Percentiles rank a stretch among this genome's conserved stretches.
phyloP scores from a whole-genome alignment of 2,888 invertebrate species.

The Lissonota sp. region DNA sequence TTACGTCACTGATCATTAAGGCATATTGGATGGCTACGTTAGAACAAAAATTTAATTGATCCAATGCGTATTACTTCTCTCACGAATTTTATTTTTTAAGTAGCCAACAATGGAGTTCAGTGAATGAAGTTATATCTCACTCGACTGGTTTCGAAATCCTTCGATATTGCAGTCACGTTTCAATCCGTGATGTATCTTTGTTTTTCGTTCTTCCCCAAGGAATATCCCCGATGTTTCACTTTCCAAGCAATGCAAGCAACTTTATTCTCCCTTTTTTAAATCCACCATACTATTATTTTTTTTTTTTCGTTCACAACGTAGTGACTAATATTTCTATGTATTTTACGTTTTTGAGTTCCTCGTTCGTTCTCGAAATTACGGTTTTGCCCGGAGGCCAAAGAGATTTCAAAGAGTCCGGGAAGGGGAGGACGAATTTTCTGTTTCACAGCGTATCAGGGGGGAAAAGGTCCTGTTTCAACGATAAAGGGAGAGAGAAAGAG shows the following conservation, averaged over 20 bases:
- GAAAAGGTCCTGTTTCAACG: slow-evolving; percentile 36
- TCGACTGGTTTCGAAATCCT: neutral
- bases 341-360: neutral
- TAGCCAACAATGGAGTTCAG: no score
- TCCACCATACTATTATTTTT: no score
- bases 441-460: slow-evolving; percentile 33
- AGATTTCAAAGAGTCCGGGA: slow-evolving; percentile 52
- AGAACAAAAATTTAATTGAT: slow-evolving; percentile 11
- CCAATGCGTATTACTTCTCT: neutral
- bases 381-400: slow-evolving; percentile 54
- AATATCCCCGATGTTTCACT: neutral
- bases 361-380: slow-evolving; percentile 49
- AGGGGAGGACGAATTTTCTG: neutral
- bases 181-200: slow-evolving; percentile 24
- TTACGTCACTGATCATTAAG: slow-evolving; percentile 55
- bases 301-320: slow-evolving; percentile 3
- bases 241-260: no score
- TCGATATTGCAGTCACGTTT: slow-evolving; percentile 36
- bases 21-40: slow-evolving; percentile 42
- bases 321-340: no score
- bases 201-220: slow-evolving; percentile 19
- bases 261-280: no score
- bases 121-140: no score
- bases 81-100: no score
- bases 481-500: slow-evolving; percentile 48